Percentiles rank a stretch among this genome's conserved stretches.
These are phyloP conservation scores for Calliopsis andreniformis DNA, from an alignment of 1,140 invertebrate genomes.

Conservation along the genomic window DNA sequence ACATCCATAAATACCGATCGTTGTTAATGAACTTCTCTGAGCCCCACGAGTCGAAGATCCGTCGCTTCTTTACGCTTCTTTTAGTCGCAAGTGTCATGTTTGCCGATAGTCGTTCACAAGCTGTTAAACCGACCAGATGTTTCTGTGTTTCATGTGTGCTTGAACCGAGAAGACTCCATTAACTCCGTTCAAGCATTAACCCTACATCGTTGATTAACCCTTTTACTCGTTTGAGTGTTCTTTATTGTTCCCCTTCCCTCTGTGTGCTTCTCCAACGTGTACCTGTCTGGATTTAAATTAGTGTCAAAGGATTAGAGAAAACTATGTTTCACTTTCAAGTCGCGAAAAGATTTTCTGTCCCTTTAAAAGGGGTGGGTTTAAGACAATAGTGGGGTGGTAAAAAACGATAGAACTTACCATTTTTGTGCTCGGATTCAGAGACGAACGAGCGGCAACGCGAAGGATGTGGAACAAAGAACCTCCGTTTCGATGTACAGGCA, in stretches of 20 bases:
- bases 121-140: conserved; percentile 18
- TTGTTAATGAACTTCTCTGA: conserved; percentile 5
- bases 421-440: conserved; percentile 64
- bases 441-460: conserved; percentile 47
- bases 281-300: too few relatives aligned
- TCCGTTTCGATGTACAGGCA: conserved; percentile 61
- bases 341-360: neutral
- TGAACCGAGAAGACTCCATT: conserved; percentile 1
- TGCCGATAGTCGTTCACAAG: conserved; percentile 60
- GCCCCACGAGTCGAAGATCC: conserved; percentile 42
- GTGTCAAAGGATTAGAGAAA: neutral
- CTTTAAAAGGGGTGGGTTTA: neutral
- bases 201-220: conserved; percentile 17
- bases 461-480: conserved; percentile 54
- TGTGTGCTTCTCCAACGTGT: neutral
- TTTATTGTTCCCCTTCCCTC: neutral
- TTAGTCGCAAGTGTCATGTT: conserved; percentile 52
- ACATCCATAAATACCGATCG: too few relatives aligned
- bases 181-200: conserved; percentile 3
- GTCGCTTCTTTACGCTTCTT: conserved; percentile 41
- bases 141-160: conserved; percentile 50
- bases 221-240: neutral
- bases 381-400: neutral
- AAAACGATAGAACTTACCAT: conserved; percentile 31
- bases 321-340: neutral